A percentile compares a stretch with the other conserved stretches of the same genome.
Evolutionary conservation across 1,140 invertebrate genomes (phyloP).

Genomic region (Chymomyza costata): DNA sequence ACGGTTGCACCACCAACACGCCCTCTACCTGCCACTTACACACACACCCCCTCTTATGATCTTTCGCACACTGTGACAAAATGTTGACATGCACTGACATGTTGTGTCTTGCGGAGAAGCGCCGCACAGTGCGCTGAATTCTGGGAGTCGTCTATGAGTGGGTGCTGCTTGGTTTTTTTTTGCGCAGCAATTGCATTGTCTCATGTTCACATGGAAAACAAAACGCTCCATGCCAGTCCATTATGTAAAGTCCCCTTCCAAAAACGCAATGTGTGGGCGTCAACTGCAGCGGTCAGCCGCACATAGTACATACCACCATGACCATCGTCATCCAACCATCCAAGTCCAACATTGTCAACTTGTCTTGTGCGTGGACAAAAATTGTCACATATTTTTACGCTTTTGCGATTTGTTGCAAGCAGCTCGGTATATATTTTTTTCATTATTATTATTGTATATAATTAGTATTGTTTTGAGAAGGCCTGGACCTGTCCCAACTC

Average conservation of each 20-base stretch:
- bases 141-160: too few species aligned
- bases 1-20: constrained; percentile 14
- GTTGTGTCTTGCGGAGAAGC: too few species aligned
- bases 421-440: constrained; percentile 13
- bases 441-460: constrained; percentile 1
- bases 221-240: constrained; percentile 23
- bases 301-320: constrained; percentile 17
- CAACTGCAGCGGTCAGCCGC: constrained; percentile 54
- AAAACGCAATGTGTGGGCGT: constrained; percentile 65
- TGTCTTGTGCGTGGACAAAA: constrained; percentile 45
- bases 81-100: neutral
- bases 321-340: neutral
- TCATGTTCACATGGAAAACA: constrained; percentile 44
- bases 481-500: too few species aligned
- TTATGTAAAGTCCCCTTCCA: constrained; percentile 66
- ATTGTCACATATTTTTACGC: constrained; percentile 68
- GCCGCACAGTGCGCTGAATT: too few species aligned
- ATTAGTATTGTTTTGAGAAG: constrained; percentile 23
- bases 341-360: constrained; percentile 1
- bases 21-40: too few species aligned
- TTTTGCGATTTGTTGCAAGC: constrained; percentile 58
- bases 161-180: constrained; percentile 12
- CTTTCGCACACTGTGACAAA: constrained; percentile 39
- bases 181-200: constrained; percentile 63
- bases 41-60: too few species aligned